phyloP scores from a whole-genome alignment of 2,888 invertebrate genomes.

The Elmis aenea region DNA sequence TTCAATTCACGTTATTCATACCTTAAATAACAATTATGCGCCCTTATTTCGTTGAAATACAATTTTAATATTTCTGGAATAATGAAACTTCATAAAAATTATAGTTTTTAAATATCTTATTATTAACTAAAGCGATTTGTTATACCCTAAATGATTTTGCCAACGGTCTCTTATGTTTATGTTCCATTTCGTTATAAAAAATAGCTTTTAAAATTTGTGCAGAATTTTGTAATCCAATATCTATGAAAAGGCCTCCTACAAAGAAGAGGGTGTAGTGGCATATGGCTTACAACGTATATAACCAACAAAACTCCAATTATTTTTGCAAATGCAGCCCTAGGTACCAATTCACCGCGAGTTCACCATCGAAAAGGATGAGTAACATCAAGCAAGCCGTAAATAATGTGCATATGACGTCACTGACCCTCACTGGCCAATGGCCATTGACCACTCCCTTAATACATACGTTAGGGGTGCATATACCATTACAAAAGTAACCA shows the following conservation, averaged over 20 bases:
- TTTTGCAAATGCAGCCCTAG: conserved; percentile 21
- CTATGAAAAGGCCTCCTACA: conserved; percentile 15
- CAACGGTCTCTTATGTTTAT: too few species aligned
- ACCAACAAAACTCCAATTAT: conserved; percentile 26
- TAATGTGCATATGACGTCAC: conserved; percentile 24
- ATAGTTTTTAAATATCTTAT: too few species aligned
- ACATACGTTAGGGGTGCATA: conserved; percentile 32
- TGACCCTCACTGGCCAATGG: conserved; percentile 31
- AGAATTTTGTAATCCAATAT: conserved; percentile 22
- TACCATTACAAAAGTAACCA: conserved; percentile 26
- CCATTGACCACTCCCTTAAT: conserved; percentile 35
- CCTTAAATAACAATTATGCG: too few species aligned
- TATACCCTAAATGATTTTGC: too few species aligned
- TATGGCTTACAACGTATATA: conserved; percentile 21
- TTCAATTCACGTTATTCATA: too few species aligned
- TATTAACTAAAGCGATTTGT: too few species aligned
- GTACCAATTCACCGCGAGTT: conserved; percentile 16
- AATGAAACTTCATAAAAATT: too few species aligned
- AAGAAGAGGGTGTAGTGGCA: conserved; percentile 20
- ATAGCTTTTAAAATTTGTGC: conserved; percentile 20
- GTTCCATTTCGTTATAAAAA: too few species aligned
- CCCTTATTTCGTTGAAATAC: too few species aligned
- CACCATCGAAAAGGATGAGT: conserved; percentile 18
- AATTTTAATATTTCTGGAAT: too few species aligned
- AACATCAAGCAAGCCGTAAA: conserved; percentile 22